Evolutionary conservation across 2,888 invertebrate species (phyloP).

Genomic region (Oegoconia quadripuncta): DNA sequence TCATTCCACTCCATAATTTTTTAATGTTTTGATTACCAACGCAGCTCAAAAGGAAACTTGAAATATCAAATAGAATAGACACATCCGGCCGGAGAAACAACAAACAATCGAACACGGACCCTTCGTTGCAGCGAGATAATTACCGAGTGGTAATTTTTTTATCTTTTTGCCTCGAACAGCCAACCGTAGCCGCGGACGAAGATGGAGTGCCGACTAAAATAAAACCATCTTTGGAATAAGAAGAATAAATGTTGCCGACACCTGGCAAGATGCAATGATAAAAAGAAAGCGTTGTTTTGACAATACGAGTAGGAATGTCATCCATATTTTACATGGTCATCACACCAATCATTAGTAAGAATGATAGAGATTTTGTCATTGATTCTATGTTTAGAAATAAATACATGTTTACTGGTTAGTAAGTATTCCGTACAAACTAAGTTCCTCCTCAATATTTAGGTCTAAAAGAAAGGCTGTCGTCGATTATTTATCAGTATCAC

Average conservation of each 20-base stretch:
- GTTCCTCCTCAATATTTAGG: too few species aligned
- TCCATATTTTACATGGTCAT: not conserved
- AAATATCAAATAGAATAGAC: slow-evolving; percentile 42
- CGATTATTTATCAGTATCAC: slow-evolving; percentile 18
- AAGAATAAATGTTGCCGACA: slow-evolving; percentile 29
- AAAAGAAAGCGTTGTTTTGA: too few species aligned
- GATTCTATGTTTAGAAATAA: too few species aligned
- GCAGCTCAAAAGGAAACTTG: slow-evolving; percentile 20
- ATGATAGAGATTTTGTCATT: too few species aligned
- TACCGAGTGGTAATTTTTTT: slow-evolving; percentile 35
- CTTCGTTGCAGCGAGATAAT: slow-evolving; percentile 57
- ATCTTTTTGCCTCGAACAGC: slow-evolving; percentile 35
- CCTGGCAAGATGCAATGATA: too few species aligned
- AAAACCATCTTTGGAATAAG: slow-evolving; percentile 33
- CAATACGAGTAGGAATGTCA: too few species aligned
- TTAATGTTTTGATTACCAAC: slow-evolving; percentile 6
- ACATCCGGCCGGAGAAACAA: slow-evolving; percentile 63
- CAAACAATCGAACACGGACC: slow-evolving; percentile 61
- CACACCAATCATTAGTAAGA: too few species aligned
- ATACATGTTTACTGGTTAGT: too few species aligned
- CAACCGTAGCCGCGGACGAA: slow-evolving; percentile 35
- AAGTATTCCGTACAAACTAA: too few species aligned
- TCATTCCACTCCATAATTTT: not conserved
- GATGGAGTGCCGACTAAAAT: slow-evolving; percentile 34
- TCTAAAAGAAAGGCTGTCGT: slow-evolving; percentile 8